A percentile compares a stretch with the other conserved stretches of the same genome.
phyloP scores from a whole-genome alignment of 2,113 vertebrate genomes.

The Phainopepla nitens region DNA sequence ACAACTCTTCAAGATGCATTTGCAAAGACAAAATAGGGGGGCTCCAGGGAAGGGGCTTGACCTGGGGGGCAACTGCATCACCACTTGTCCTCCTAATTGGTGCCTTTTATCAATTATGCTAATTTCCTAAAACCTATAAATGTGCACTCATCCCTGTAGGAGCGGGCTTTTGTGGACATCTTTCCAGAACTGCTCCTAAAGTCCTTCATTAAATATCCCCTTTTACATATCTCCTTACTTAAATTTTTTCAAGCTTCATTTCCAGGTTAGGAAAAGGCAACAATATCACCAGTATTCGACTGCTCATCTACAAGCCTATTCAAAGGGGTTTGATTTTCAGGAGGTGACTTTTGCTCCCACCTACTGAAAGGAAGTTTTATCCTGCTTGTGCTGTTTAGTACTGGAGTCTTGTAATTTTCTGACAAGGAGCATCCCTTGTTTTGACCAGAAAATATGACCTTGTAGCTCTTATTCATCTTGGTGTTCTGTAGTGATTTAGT shows the following conservation, averaged over 20 bases:
- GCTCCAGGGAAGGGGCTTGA: not conserved
- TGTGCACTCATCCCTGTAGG: not conserved
- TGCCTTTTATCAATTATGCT: not conserved
- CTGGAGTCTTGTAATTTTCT: not conserved
- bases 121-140: not conserved
- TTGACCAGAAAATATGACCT: not conserved
- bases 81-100: not conserved
- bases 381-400: not conserved
- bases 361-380: not conserved
- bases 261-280: not conserved
- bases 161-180: not conserved
- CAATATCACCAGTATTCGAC: not conserved
- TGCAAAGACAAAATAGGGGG: not conserved
- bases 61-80: too few relatives aligned
- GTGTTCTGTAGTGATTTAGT: not conserved
- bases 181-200: not conserved
- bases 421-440: not conserved
- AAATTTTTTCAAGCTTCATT: not conserved
- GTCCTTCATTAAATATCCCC: not conserved
- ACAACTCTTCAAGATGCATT: accelerated
- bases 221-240: not conserved
- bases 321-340: not conserved
- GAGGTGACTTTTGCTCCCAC: not conserved
- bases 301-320: not conserved
- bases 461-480: not conserved